Base-by-base conservation (phyloP, 37 sponge, comb jelly and placozoan species). In the Ephydatia muelleri region DNA sequence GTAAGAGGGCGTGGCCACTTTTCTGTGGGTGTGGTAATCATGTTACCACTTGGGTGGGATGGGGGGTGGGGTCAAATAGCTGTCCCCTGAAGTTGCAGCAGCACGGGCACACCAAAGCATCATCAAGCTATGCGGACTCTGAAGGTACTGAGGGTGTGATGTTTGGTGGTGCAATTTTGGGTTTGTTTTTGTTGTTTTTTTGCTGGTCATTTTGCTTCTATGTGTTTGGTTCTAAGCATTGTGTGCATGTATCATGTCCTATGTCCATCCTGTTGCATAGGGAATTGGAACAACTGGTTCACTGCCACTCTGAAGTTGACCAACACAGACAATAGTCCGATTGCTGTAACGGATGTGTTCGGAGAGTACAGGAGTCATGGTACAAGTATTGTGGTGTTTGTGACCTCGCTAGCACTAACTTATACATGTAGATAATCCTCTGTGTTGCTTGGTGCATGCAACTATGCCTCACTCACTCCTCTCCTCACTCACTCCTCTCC, bases 291-390 rank as follows among this genome's bases (percentile, higher is more conserved):
- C n/a, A 89, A 89, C 70, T 34, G 39, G 74, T 89, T 89, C 65
- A 79, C 72, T 57, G 75, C 77, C n/a, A 57, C 31, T 25, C 21
- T 89, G 36, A 84, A 68, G 72, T 48, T 80, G 4, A 84, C 81
- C 48, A 89, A 89, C 57, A 36, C 68, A 25, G 43, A 64, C 0
- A 65, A 71, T 22, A 49, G 75, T 36, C 49, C 38, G 3, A 25
- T 89, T 0, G 70, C 85, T 38, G 74, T 89, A 23, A 84, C 84
- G 2, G 81, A 89, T 31, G 72, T 84, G 68, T 26, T 27, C 8
- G 90, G 90, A 65, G 65, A 84, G 40, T 89, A 89, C 76, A 73
- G 65, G 70, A 72, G 80, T 68, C 64, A 75, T 48, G 80, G 90
- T 89, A 23, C 19, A 68, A 26, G 68, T 3, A 38, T 27, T 49